phyloP scores from a whole-genome alignment of 1,140 invertebrate genomes.

The Neotoxoptera formosana region DNA sequence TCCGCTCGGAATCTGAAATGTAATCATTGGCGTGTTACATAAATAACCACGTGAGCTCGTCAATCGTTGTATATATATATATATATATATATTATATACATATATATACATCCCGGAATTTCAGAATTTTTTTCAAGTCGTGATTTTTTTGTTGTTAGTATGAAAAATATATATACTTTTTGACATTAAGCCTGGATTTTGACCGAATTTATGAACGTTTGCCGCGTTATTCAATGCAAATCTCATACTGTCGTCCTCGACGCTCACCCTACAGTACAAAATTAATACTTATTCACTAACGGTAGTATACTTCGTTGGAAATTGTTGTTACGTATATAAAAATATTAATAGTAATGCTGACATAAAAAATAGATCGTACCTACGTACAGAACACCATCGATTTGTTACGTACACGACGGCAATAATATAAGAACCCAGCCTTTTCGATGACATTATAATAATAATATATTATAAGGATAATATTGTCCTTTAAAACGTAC shows the following conservation, averaged over 20 bases:
- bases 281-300: slow-evolving; percentile 37
- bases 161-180: background rate
- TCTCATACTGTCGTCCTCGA: background rate
- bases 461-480: background rate
- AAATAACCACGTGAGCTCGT: background rate
- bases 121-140: background rate
- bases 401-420: too few relatives aligned
- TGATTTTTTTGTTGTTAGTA: background rate
- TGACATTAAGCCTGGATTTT: slow-evolving; percentile 52
- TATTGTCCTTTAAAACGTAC: background rate
- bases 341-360: background rate
- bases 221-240: slow-evolving; percentile 23
- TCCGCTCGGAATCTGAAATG: background rate
- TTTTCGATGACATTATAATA: background rate
- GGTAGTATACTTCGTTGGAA: background rate
- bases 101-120: background rate
- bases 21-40: background rate
- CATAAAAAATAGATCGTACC: background rate
- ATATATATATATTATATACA: too few relatives aligned
- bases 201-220: slow-evolving; percentile 37
- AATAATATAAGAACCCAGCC: background rate
- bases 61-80: too few relatives aligned
- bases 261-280: background rate
- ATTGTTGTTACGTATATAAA: background rate
- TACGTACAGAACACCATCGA: too few relatives aligned